These are phyloP conservation scores for Pomatostomus ruficeps DNA, from an alignment of 2,113 vertebrate genomes.

Conservation along the genomic window DNA sequence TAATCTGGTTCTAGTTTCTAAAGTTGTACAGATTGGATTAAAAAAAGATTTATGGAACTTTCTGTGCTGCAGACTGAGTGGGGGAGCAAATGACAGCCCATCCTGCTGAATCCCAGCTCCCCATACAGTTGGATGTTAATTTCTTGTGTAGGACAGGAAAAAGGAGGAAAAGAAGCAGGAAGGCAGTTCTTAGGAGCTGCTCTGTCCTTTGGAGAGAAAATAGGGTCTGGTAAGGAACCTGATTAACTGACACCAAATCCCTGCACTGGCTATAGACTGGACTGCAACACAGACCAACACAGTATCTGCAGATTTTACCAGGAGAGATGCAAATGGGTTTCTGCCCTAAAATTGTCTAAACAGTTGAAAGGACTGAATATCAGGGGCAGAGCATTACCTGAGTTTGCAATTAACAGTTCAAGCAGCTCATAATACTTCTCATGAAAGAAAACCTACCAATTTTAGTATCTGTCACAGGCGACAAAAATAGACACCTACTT, in stretches of 20 bases:
- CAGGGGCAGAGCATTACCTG: background rate
- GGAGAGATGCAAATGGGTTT: background rate
- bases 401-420: background rate
- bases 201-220: background rate
- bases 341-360: background rate
- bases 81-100: background rate
- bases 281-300: background rate
- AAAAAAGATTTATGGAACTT: background rate
- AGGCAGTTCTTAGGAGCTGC: background rate
- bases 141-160: background rate
- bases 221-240: background rate
- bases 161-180: background rate
- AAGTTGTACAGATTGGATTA: background rate
- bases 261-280: background rate
- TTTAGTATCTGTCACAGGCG: background rate
- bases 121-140: background rate
- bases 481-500: background rate
- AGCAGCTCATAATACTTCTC: background rate
- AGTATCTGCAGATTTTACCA: background rate
- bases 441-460: background rate
- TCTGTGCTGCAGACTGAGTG: background rate
- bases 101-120: background rate
- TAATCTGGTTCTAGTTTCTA: background rate
- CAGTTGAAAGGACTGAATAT: background rate
- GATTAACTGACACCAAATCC: background rate